A percentile compares a stretch with the other conserved stretches of the same genome.
Evolutionary conservation across 2,113 vertebrate species (phyloP).

Genomic region (Hydropotes inermis): DNA sequence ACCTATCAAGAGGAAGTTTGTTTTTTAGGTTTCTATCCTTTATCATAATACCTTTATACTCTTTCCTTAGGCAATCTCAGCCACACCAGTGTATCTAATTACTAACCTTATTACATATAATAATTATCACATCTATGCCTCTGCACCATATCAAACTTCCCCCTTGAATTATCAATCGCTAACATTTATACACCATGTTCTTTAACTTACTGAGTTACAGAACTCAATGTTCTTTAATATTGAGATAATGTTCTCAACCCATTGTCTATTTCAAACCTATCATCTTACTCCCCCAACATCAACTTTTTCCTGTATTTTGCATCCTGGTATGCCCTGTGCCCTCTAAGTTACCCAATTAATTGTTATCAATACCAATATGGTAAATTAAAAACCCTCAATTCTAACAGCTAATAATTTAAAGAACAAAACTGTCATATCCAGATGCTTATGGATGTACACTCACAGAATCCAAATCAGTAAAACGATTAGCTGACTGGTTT

Average conservation of each 20-base stretch:
- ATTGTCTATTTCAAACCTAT: not conserved
- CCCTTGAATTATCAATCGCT: not conserved
- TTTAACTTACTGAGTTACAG: conserved; percentile 1
- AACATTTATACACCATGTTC: not conserved
- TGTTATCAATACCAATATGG: not conserved
- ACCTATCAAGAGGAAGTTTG: not conserved
- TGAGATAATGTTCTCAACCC: not conserved
- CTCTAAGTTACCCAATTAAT: not conserved
- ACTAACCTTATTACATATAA: not conserved
- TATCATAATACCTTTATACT: not conserved
- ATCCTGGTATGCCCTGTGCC: not conserved
- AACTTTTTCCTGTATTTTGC: not conserved
- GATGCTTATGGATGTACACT: not conserved
- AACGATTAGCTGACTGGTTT: not conserved
- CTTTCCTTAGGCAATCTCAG: not conserved
- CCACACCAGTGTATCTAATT: not conserved
- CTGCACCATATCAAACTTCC: not conserved
- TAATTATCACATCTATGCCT: not conserved
- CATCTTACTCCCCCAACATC: not conserved
- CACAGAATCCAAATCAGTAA: conserved; percentile 1
- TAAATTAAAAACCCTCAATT: conserved; percentile 1
- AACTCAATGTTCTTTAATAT: not conserved
- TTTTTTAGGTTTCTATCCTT: not conserved
- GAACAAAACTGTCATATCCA: not conserved
- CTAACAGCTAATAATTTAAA: not conserved